phyloP scores from a whole-genome alignment of 2,888 invertebrate species.

The Trichopoda pennipes region DNA sequence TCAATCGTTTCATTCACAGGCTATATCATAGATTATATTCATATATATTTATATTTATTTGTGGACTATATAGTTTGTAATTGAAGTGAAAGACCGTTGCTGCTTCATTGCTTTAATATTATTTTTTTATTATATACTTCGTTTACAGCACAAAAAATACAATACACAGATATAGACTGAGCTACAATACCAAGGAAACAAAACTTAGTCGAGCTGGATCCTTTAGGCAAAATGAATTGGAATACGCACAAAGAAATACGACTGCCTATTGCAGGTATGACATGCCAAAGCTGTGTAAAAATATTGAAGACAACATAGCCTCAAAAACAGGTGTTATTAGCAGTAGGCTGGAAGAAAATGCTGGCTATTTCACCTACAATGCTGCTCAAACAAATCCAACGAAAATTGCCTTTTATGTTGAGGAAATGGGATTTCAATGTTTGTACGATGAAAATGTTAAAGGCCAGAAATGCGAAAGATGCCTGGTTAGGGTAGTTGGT shows the following conservation, averaged over 20 bases:
- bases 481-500: slow-evolving; percentile 82
- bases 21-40: no score
- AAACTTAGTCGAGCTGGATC: slow-evolving; percentile 43
- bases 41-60: no score
- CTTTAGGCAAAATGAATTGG: slow-evolving; percentile 24
- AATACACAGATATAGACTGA: no score
- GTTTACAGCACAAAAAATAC: slow-evolving; percentile 54
- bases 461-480: slow-evolving; percentile 1
- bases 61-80: no score
- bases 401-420: slow-evolving; percentile 87
- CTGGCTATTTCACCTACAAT: slow-evolving; percentile 88
- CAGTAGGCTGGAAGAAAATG: slow-evolving; percentile 87
- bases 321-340: slow-evolving; percentile 85
- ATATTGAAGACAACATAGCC: slow-evolving; percentile 88
- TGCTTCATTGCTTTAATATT: slow-evolving; percentile 41
- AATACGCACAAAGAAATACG: slow-evolving; percentile 72
- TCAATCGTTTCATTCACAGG: slow-evolving; percentile 69
- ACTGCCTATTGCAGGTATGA: slow-evolving; percentile 87
- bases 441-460: slow-evolving; percentile 74
- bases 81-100: slow-evolving; percentile 62
- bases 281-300: slow-evolving; percentile 94
- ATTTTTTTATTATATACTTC: slow-evolving; percentile 56
- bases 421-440: slow-evolving; percentile 93
- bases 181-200: slow-evolving; percentile 32
- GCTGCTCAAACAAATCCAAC: slow-evolving; percentile 83